Evolutionary conservation across 1,140 invertebrate genomes (phyloP), one percentile per base, ranked within the genome.

Genomic region (Eciton burchellii): DNA sequence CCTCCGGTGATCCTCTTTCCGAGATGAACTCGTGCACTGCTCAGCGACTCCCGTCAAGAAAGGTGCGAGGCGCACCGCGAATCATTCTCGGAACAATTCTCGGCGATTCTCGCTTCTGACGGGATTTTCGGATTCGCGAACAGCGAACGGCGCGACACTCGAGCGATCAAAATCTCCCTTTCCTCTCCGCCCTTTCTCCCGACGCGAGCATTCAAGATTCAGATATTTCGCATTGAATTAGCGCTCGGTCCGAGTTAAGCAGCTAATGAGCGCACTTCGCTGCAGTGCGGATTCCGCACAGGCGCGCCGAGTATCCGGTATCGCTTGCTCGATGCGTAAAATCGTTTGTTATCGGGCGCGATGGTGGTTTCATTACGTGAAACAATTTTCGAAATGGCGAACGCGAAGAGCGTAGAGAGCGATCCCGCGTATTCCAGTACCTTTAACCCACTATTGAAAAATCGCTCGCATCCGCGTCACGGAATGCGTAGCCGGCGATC

Each of bases 371-470:
- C 74, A 79, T 79, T 79, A 70, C 56, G 26, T 16, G 68, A 73
- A 82, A 82, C 79, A 82, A 60, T 74, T 62, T 56, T 49, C 41
- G 56, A 60, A 73, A 62, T 41, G 57, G 79, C 35, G 56, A 73
- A 29, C 29, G n/a, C n/a, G n/a, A n/a, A n/a, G n/a, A 16, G 4
- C 21, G 70, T 3, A 59, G 12, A 59, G 12, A 62, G n/a, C 1
- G 21, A 19, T 11, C 19, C 24, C 63, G 43, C 62, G 52, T 45
- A 68, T 68, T 68, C 49, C n/a, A 12, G 49, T 45, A 79, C 35
- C 63, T 70, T 70, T 70, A 79, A 70, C 49, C 49, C 14, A 21
- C 63, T 68, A 79, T 79, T 79, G 74, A 79, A 79, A 77, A 79
- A 79, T 79, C 63, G 63, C 63, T 70, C 74, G 74, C 56, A 43